Evolutionary conservation across 2,888 invertebrate genomes (phyloP).

Genomic region (Acanthosepion lycidas): DNA sequence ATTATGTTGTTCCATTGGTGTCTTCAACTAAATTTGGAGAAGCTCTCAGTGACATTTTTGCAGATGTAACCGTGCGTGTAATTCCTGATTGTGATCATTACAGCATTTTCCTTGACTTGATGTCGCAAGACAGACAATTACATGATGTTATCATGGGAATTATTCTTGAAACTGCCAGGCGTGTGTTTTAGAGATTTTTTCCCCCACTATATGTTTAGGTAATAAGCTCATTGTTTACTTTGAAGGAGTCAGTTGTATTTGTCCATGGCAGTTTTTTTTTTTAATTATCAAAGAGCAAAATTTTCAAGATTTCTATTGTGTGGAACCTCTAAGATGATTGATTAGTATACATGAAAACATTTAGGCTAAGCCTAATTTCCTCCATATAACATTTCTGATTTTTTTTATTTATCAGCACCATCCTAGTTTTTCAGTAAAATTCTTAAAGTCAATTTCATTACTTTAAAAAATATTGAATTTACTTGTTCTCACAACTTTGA

Average conservation of each 20-base stretch:
- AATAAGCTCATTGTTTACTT: neutral
- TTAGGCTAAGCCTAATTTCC: neutral
- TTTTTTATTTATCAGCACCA: neutral
- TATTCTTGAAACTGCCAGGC: constrained; percentile 59
- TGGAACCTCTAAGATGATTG: neutral
- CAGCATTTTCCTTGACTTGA: constrained; percentile 69
- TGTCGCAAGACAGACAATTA: constrained; percentile 62
- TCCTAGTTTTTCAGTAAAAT: neutral
- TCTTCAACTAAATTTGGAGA: constrained; percentile 64
- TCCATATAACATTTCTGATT: neutral
- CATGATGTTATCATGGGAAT: constrained; percentile 63
- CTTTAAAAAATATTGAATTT: neutral
- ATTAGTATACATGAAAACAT: neutral
- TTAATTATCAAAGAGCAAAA: neutral
- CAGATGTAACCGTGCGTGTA: constrained; percentile 62
- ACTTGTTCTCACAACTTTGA: neutral
- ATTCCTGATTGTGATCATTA: constrained; percentile 70
- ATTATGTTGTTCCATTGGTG: constrained; percentile 66
- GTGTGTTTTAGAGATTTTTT: neutral
- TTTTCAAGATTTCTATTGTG: neutral
- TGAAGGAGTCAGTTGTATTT: neutral
- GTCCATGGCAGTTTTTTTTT: neutral
- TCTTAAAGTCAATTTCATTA: neutral
- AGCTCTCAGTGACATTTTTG: constrained; percentile 62
- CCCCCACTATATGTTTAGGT: too few relatives aligned